Conservation (phyloP, 2,113 vertebrate species). For the Odontophorus gujanensis region DNA sequence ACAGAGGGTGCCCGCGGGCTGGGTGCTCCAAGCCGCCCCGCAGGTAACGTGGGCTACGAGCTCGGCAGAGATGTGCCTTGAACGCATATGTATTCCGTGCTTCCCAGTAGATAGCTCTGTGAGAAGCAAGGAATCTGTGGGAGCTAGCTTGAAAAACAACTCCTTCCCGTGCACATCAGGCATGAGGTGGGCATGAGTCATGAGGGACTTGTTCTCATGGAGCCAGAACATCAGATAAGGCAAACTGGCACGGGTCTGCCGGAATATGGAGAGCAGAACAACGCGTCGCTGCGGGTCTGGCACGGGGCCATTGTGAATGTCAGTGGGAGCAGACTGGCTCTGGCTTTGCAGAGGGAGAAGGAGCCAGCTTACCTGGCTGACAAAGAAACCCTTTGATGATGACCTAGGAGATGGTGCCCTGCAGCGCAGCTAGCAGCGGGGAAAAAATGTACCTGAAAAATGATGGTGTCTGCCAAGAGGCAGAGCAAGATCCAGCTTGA, state of each 20-base stretch:
- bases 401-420: not conserved
- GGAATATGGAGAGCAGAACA: not conserved
- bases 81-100: rapidly evolving
- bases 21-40: rapidly evolving
- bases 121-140: not conserved
- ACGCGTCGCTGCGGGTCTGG: not conserved
- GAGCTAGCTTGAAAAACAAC: constrained; percentile 3
- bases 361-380: not conserved
- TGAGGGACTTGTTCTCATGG: not conserved
- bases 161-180: not conserved
- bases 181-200: constrained; percentile 38
- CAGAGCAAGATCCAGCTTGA: not conserved
- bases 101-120: not conserved
- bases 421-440: not conserved
- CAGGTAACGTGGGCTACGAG: rapidly evolving
- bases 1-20: rapidly evolving
- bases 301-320: not conserved
- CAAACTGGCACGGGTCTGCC: not conserved
- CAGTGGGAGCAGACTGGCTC: not conserved
- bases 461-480: not conserved
- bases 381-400: not conserved
- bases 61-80: rapidly evolving
- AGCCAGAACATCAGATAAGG: constrained; percentile 2
- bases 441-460: not conserved
- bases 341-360: not conserved